Percentiles rank a stretch among this genome's conserved stretches.
Conservation (phyloP, 2,888 invertebrate species). For the Lutraria lutraria region DNA sequence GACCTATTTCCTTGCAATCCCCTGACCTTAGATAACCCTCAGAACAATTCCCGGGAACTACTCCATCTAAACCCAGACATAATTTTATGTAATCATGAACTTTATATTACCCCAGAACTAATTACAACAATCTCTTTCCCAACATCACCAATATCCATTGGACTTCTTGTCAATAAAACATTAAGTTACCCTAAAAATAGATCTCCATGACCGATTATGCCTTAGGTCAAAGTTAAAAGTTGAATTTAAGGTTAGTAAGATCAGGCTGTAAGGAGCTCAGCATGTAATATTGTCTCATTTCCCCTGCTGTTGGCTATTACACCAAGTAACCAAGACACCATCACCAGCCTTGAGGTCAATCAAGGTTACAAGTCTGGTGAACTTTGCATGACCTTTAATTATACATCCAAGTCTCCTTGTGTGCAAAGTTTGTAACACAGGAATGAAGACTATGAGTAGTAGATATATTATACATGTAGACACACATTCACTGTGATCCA, state of each 20-base stretch:
- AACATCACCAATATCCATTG: neutral
- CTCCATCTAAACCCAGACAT: neutral
- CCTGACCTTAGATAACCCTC: neutral
- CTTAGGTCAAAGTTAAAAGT: constrained; percentile 38
- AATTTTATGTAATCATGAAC: constrained; percentile 20
- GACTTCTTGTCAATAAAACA: neutral
- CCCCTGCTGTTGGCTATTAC: neutral
- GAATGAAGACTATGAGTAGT: neutral
- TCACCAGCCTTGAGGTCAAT: constrained; percentile 20
- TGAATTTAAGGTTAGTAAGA: constrained; percentile 22
- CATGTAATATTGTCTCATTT: constrained; percentile 27
- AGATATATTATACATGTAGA: neutral
- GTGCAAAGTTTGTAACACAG: neutral
- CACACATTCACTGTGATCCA: neutral
- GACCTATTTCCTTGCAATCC: neutral
- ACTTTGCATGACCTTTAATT: constrained; percentile 32
- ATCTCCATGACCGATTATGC: neutral
- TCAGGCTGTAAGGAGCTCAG: neutral
- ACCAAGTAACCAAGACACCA: neutral
- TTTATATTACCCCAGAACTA: neutral
- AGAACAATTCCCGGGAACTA: neutral
- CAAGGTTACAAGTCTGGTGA: constrained; percentile 37
- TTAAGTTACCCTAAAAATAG: neutral
- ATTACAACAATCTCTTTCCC: neutral
- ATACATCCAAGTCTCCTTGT: neutral